These are phyloP conservation scores for Aplysia californica DNA, from an alignment of 1,140 invertebrate species.

Conservation along the genomic window DNA sequence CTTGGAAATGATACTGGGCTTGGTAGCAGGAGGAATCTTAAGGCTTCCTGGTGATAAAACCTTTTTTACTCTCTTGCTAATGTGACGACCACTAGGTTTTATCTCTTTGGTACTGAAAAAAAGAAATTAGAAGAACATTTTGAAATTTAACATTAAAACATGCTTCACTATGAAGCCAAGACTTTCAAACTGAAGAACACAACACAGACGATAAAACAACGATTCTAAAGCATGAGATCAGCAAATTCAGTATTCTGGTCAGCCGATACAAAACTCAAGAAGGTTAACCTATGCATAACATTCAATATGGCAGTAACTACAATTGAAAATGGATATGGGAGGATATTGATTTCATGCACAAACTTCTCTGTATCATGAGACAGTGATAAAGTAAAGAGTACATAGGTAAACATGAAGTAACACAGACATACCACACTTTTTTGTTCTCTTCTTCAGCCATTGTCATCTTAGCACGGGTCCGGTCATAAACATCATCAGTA, in stretches of 20 bases:
- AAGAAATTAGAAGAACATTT: conserved; percentile 23
- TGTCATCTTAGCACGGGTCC: conserved; percentile 89
- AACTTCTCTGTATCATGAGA: too few relatives aligned
- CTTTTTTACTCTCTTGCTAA: conserved; percentile 76
- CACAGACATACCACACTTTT: conserved; percentile 82
- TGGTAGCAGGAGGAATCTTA: not conserved
- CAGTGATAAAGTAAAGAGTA: too few relatives aligned
- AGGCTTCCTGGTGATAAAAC: conserved; percentile 66
- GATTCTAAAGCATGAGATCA: too few relatives aligned
- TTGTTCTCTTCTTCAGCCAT: conserved; percentile 87
- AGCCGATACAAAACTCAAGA: too few relatives aligned
- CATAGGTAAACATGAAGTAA: too few relatives aligned
- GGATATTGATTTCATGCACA: too few relatives aligned
- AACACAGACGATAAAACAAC: not conserved
- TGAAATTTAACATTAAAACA: not conserved
- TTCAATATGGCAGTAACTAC: too few relatives aligned
- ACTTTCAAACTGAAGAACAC: not conserved
- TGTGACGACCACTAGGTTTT: conserved; percentile 87
- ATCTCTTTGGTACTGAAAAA: conserved; percentile 85
- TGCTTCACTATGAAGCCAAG: too few relatives aligned
- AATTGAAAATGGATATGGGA: too few relatives aligned
- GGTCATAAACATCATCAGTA: conserved; percentile 94
- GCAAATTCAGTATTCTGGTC: too few relatives aligned
- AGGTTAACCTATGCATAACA: too few relatives aligned
- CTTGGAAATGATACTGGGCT: not conserved